phyloP scores from a whole-genome alignment of 2,888 invertebrate species.

The Acrobasis suavella region DNA sequence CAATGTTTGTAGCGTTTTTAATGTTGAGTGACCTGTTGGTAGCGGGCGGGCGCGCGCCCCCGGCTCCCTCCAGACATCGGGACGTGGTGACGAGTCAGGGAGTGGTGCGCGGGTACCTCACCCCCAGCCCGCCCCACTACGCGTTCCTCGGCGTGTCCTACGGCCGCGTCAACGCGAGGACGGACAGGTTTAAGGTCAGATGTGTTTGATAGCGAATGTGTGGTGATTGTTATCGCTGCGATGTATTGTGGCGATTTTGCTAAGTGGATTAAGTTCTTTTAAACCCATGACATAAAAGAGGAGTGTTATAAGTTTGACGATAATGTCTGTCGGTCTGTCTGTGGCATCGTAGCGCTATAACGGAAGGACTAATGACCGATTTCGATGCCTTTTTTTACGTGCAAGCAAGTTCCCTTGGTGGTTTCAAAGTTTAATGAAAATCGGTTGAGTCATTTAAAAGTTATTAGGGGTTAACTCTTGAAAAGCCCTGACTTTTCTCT shows the following conservation, averaged over 20 bases:
- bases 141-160: slow-evolving; percentile 71
- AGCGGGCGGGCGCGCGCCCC: slow-evolving; percentile 30
- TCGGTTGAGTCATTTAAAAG: too few relatives aligned
- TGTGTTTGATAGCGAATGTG: slow-evolving; percentile 49
- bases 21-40: slow-evolving; percentile 30
- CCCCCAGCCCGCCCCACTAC: slow-evolving; percentile 56
- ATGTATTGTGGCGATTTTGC: slow-evolving; percentile 11
- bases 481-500: too few relatives aligned
- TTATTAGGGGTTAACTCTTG: too few relatives aligned
- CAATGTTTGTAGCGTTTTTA: slow-evolving; percentile 15
- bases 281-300: too few relatives aligned
- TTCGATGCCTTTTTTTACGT: too few relatives aligned
- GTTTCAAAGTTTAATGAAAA: too few relatives aligned
- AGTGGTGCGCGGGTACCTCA: slow-evolving; percentile 61
- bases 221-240: slow-evolving; percentile 44
- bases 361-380: too few relatives aligned
- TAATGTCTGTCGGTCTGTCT: too few relatives aligned
- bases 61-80: slow-evolving; percentile 41
- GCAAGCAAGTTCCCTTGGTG: too few relatives aligned
- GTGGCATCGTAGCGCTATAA: too few relatives aligned
- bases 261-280: slow-evolving; percentile 25
- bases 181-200: slow-evolving; percentile 66
- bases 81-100: slow-evolving; percentile 64
- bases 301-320: too few relatives aligned
- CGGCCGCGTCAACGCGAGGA: slow-evolving; percentile 55